Conservation (phyloP, 2,797 vertebrate species). For the Hippopotamyrus pictus region DNA sequence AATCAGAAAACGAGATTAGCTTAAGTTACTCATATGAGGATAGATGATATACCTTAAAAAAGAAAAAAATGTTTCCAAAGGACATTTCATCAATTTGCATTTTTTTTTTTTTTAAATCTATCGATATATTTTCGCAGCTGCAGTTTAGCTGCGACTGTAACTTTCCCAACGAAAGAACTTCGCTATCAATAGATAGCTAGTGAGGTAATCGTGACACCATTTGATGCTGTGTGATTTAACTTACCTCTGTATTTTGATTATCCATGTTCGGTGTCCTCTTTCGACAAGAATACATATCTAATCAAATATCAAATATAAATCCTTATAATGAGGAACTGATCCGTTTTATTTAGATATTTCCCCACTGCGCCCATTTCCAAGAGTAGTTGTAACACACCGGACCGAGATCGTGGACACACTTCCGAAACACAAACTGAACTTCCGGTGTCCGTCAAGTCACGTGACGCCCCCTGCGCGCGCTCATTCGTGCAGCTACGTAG, state of each 20-base stretch:
- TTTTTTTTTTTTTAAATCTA: background rate
- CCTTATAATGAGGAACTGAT: background rate
- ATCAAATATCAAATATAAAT: background rate
- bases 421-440: conserved; percentile 19
- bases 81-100: background rate
- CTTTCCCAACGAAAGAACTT: background rate
- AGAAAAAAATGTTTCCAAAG: background rate
- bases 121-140: background rate
- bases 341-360: background rate
- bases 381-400: conserved; percentile 19
- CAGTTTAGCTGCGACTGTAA: background rate
- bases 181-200: background rate
- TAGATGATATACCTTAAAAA: background rate
- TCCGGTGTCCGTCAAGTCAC: conserved; percentile 24
- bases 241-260: conserved; percentile 49
- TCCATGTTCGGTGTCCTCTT: conserved; percentile 41
- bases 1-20: background rate
- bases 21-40: background rate
- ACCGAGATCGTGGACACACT: conserved; percentile 2
- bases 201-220: background rate
- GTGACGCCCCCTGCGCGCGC: background rate
- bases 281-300: conserved; percentile 31
- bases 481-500: background rate
- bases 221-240: background rate
- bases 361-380: background rate